These are phyloP conservation scores for Netelia inedita DNA, from an alignment of 2,888 invertebrate species.

Conservation along the genomic window DNA sequence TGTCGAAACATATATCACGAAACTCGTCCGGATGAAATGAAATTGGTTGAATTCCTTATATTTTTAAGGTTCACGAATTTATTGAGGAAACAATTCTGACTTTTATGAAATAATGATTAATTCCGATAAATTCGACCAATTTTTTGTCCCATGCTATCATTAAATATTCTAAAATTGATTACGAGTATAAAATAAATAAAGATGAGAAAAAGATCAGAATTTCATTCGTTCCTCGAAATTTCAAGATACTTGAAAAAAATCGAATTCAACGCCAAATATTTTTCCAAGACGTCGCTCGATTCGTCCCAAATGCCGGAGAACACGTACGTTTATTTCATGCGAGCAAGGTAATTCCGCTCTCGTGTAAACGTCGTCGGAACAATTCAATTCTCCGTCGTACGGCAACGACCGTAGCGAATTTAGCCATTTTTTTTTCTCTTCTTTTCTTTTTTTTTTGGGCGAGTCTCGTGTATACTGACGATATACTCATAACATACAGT, in stretches of 20 bases:
- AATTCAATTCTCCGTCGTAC: conserved; percentile 62
- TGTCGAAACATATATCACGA: conserved; percentile 29
- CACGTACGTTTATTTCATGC: conserved; percentile 3
- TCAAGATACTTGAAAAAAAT: too few species aligned
- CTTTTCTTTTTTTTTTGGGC: conserved; percentile 34
- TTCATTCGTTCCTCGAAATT: too few species aligned
- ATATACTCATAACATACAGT: conserved; percentile 31
- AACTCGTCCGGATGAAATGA: conserved; percentile 19
- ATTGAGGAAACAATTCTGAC: too few species aligned
- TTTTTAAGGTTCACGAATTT: neutral
- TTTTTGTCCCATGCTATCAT: too few species aligned
- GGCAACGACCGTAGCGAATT: neutral
- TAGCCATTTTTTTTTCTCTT: conserved; percentile 1
- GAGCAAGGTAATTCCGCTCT: neutral
- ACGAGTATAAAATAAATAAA: too few species aligned
- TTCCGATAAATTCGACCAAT: too few species aligned
- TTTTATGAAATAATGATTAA: too few species aligned
- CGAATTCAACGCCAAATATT: neutral
- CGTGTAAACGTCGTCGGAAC: conserved; percentile 71
- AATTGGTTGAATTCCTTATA: neutral
- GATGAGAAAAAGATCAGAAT: too few species aligned
- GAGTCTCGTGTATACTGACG: conserved; percentile 26
- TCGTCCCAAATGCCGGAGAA: neutral
- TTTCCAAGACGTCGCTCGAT: neutral
- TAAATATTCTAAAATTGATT: too few species aligned